A percentile compares a stretch with the other conserved stretches of the same genome.
These are phyloP conservation scores for Pteropus alecto DNA, from an alignment of 2,113 vertebrate species.

Conservation along the genomic window DNA sequence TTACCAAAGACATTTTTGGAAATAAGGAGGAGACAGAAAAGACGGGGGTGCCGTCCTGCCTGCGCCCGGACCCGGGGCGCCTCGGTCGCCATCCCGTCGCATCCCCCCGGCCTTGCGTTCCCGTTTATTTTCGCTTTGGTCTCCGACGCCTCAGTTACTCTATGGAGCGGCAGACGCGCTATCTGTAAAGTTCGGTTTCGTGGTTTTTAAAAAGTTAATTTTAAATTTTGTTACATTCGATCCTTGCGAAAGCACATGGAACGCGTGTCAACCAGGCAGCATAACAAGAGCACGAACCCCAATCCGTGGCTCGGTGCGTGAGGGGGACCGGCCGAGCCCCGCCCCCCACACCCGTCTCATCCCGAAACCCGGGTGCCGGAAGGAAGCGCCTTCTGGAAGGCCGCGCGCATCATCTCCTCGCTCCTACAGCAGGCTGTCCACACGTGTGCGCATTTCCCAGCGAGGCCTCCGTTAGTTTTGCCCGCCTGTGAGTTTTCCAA, in stretches of 20 bases:
- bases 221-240: neutral
- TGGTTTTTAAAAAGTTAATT: neutral
- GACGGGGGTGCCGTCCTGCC: fast-evolving
- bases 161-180: neutral
- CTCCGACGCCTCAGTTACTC: neutral
- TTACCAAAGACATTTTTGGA: neutral
- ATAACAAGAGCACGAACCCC: fast-evolving
- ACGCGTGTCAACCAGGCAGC: fast-evolving
- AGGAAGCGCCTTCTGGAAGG: fast-evolving
- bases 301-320: fast-evolving
- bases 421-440: neutral
- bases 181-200: neutral
- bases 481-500: fast-evolving
- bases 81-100: fast-evolving
- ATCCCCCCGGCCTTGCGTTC: neutral
- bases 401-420: fast-evolving
- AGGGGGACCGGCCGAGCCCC: neutral
- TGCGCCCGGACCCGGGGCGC: fast-evolving
- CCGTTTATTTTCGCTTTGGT: neutral
- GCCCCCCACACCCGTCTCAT: fast-evolving
- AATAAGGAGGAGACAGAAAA: neutral
- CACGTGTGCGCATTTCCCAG: fast-evolving
- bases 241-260: neutral
- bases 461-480: fast-evolving
- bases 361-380: fast-evolving